Conservation (phyloP, 2,797 vertebrate genomes). For the Molossus molossus region DNA sequence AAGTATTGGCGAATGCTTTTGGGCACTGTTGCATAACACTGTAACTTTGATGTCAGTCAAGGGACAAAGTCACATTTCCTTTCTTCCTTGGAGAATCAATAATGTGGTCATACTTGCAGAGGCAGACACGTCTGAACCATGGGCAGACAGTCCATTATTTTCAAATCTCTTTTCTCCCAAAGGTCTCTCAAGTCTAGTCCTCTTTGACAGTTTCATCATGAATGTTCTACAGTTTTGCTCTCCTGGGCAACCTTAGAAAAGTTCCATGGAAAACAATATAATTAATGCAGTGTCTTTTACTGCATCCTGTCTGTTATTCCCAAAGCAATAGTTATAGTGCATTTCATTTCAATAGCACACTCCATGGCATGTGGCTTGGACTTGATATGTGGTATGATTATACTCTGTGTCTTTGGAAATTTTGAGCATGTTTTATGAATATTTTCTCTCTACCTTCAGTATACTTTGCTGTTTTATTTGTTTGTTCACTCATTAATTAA, state of each 20-base stretch:
- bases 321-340: slow-evolving; percentile 65
- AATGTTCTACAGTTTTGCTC: slow-evolving; percentile 66
- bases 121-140: slow-evolving; percentile 73
- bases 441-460: slow-evolving; percentile 16
- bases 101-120: slow-evolving; percentile 78
- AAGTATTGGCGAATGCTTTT: slow-evolving; percentile 64
- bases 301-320: slow-evolving; percentile 52
- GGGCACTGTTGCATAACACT: neutral
- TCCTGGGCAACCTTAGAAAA: slow-evolving; percentile 76
- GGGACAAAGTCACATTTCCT: slow-evolving; percentile 84
- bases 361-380: slow-evolving; percentile 35
- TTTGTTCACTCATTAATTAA: slow-evolving; percentile 48
- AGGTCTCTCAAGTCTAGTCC: slow-evolving; percentile 76
- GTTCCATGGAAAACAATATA: slow-evolving; percentile 75
- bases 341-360: slow-evolving; percentile 57
- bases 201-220: slow-evolving; percentile 82
- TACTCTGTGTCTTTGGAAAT: slow-evolving; percentile 52
- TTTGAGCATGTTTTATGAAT: slow-evolving; percentile 57
- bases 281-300: slow-evolving; percentile 78
- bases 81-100: slow-evolving; percentile 82
- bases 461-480: slow-evolving; percentile 10
- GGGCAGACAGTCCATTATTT: slow-evolving; percentile 79
- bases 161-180: slow-evolving; percentile 82
- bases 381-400: slow-evolving; percentile 37
- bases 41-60: slow-evolving; percentile 80